These are phyloP conservation scores for Bactericera cockerelli DNA, from an alignment of 1,140 invertebrate species.

Conservation along the genomic window DNA sequence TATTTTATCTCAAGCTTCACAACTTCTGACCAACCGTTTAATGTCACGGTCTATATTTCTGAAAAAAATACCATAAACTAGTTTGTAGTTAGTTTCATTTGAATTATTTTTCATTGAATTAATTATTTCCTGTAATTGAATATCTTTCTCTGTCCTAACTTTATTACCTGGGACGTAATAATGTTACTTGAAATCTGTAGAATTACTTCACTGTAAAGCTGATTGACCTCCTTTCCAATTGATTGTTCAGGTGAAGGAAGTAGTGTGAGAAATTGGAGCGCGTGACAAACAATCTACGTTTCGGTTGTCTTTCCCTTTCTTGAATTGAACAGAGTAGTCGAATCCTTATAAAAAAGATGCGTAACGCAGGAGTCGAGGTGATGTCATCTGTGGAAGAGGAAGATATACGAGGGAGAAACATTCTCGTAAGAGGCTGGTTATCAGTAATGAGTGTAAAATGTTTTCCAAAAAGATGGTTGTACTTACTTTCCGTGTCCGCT, in stretches of 20 bases:
- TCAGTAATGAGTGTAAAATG: slow-evolving; percentile 31
- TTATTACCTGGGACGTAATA: background rate
- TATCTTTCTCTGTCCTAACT: slow-evolving; percentile 11
- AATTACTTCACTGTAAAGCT: background rate
- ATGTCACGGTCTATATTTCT: slow-evolving; percentile 23
- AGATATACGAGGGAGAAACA: slow-evolving; percentile 22
- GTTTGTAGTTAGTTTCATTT: slow-evolving; percentile 8
- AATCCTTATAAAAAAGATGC: slow-evolving; percentile 27
- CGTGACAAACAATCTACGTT: slow-evolving; percentile 26
- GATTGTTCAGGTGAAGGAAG: background rate
- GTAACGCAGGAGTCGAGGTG: slow-evolving; percentile 27
- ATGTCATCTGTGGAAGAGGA: slow-evolving; percentile 23
- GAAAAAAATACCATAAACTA: slow-evolving; percentile 14
- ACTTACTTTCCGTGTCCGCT: too few relatives aligned
- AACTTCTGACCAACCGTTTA: slow-evolving; percentile 22
- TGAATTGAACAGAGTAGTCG: slow-evolving; percentile 26
- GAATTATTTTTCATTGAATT: background rate
- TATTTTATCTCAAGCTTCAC: slow-evolving; percentile 19
- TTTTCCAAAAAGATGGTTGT: slow-evolving; percentile 31
- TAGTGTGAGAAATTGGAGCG: slow-evolving; percentile 10
- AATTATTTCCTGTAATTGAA: slow-evolving; percentile 4
- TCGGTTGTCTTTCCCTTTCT: slow-evolving; percentile 20
- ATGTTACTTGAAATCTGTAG: background rate
- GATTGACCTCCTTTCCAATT: slow-evolving; percentile 10
- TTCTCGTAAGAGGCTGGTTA: slow-evolving; percentile 25